phyloP scores from a whole-genome alignment of 2,113 vertebrate species.

The Dicrurus megarhynchus region DNA sequence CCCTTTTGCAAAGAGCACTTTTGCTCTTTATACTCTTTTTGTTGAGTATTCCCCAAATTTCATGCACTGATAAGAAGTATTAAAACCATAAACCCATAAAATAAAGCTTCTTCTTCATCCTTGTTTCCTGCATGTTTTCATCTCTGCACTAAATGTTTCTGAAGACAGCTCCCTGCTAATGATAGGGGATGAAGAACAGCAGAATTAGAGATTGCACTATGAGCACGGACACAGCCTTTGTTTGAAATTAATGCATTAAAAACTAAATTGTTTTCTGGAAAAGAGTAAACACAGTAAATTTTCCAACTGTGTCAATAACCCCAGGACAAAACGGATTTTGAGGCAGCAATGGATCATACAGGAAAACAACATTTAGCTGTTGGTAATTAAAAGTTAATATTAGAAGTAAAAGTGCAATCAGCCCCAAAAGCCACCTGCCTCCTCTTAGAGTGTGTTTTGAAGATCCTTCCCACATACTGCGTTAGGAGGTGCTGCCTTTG shows the following conservation, averaged over 20 bases:
- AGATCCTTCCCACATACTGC: not conserved
- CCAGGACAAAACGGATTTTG: not conserved
- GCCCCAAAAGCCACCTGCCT: constrained; percentile 51
- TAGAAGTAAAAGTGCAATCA: constrained; percentile 6
- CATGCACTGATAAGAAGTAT: not conserved
- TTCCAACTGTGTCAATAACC: constrained; percentile 74
- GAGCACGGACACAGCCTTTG: not conserved
- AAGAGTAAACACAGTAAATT: constrained; percentile 30
- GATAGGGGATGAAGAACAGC: not conserved
- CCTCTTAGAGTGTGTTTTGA: constrained; percentile 16
- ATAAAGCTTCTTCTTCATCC: not conserved
- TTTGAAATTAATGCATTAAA: not conserved
- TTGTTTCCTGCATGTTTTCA: not conserved
- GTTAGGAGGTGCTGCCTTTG: constrained; percentile 35
- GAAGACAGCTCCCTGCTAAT: not conserved
- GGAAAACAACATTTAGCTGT: constrained; percentile 62
- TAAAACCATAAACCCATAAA: not conserved
- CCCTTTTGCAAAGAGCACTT: not conserved
- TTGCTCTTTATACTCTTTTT: not conserved
- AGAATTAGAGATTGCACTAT: not conserved
- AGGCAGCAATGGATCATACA: constrained; percentile 26
- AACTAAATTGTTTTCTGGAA: not conserved
- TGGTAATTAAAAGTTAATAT: constrained; percentile 72
- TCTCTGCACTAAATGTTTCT: not conserved
- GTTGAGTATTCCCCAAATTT: not conserved